These are phyloP conservation scores for Meiosimyza decipiens DNA, from an alignment of 2,888 invertebrate genomes.

Conservation along the genomic window DNA sequence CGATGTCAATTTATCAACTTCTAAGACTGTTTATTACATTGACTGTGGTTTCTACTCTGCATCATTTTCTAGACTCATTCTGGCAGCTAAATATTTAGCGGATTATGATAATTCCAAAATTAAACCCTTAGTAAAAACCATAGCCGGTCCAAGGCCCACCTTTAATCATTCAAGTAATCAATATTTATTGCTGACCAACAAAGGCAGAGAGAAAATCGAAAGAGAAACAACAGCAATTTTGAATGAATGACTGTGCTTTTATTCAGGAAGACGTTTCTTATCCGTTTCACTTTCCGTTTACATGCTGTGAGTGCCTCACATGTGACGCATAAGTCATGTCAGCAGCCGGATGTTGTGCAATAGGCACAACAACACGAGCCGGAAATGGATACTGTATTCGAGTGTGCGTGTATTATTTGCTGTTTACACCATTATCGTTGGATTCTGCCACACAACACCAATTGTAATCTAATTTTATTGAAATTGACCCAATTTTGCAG, in stretches of 20 bases:
- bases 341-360: conserved; percentile 30
- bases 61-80: too few relatives aligned
- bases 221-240: neutral
- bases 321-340: conserved; percentile 22
- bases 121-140: too few relatives aligned
- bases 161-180: neutral
- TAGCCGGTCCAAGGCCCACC: too few relatives aligned
- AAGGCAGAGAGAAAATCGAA: neutral
- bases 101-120: too few relatives aligned
- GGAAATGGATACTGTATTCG: neutral
- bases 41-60: too few relatives aligned
- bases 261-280: neutral
- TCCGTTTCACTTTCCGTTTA: neutral
- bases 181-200: neutral
- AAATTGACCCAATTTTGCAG: conserved; percentile 66
- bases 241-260: neutral
- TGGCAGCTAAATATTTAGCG: too few relatives aligned
- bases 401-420: conserved; percentile 34
- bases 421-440: conserved; percentile 37
- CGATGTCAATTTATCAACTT: too few relatives aligned
- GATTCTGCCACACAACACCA: conserved; percentile 47
- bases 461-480: conserved; percentile 66
- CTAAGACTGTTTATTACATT: too few relatives aligned
- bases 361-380: neutral
- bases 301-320: neutral